These are phyloP conservation scores for Mesochorus sp. DNA, from an alignment of 2,888 invertebrate genomes.

Conservation along the genomic window DNA sequence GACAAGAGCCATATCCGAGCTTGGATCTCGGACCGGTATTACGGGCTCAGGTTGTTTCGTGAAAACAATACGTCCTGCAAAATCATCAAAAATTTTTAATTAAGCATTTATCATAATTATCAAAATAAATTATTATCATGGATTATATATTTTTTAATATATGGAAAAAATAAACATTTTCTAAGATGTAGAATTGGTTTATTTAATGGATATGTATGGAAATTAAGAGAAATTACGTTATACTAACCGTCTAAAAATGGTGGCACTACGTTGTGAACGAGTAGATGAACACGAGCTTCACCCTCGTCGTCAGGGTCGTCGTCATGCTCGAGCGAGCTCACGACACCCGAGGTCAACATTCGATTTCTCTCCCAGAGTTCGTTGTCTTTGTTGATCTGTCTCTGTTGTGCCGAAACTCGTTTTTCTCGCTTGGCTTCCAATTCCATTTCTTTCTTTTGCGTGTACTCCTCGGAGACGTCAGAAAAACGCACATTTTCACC, in stretches of 20 bases:
- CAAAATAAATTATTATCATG: too few relatives aligned
- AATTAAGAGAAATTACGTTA: too few relatives aligned
- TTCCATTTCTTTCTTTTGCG: conserved; percentile 95
- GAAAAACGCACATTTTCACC: conserved; percentile 97
- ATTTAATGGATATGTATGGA: too few relatives aligned
- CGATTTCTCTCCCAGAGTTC: conserved; percentile 99
- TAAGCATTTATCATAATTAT: too few relatives aligned
- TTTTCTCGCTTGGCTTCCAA: conserved; percentile 95
- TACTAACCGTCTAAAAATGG: conserved; percentile 96
- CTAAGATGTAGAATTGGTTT: too few relatives aligned
- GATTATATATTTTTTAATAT: too few relatives aligned
- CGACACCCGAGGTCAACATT: conserved; percentile 97
- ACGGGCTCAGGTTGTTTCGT: conserved; percentile 99
- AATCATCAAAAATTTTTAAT: too few relatives aligned
- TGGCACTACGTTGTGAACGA: conserved; percentile 99
- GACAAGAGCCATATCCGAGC: conserved; percentile 98
- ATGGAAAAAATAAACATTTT: too few relatives aligned
- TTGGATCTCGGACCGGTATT: conserved; percentile 98
- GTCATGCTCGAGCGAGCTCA: conserved; percentile 92
- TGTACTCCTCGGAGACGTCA: conserved; percentile 94
- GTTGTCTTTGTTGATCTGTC: conserved; percentile 99
- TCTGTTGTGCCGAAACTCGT: conserved; percentile 96
- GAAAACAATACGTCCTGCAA: conserved; percentile 92
- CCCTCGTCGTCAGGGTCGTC: conserved; percentile 98
- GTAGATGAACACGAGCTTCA: conserved; percentile 95